Base-by-base conservation (phyloP, 1,140 invertebrate species). In the Sitophilus oryzae region DNA sequence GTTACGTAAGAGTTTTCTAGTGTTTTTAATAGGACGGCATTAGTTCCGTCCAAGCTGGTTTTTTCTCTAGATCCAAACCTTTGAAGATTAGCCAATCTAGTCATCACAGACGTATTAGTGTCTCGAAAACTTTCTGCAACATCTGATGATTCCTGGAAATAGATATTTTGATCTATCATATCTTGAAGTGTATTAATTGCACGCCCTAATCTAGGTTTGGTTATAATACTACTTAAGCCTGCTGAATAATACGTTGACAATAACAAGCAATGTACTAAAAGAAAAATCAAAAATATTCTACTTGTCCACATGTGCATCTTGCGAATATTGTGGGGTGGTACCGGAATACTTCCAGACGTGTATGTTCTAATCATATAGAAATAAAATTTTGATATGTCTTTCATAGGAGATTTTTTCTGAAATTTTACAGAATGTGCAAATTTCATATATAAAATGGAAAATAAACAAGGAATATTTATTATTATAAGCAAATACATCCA, bases 181-280 rank as follows among this genome's bases (percentile, higher is more conserved):
- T 59, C 52, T 37, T 59, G 46, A 1, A 59, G 21, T 15, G 51
- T 54, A 5, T 47, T 48, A 15, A 58, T 53, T 40, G 34, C n/a
- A 2, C 15, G 10, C 1, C n/a, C 37, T 1, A 52, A 3, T 19
- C 40, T 20, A 1, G 56, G 56, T n/a, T 47, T 48, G 18, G 51
- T 15, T 10, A 53, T 37, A 11, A 15, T 43, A 23, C 56, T 58
- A 19, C 43, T 58, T n/a, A 58, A 20, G 2, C 56, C 50, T 15
- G 56, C 50, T 22, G 19, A 35, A 22, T 58, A 52, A 8, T 52
- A 58, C 8, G 50, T 58, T 2, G 43, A 9, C 2, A 48, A 18
- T 2, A 52, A 10, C 2, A 48, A 15, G 19, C 56, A 42, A 16
- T 43, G 40, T 3, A 50, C 3, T 5, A 50, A 30, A 18, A 20